Conservation (phyloP, 2,888 invertebrate species). For the Mesochorus sp. region DNA sequence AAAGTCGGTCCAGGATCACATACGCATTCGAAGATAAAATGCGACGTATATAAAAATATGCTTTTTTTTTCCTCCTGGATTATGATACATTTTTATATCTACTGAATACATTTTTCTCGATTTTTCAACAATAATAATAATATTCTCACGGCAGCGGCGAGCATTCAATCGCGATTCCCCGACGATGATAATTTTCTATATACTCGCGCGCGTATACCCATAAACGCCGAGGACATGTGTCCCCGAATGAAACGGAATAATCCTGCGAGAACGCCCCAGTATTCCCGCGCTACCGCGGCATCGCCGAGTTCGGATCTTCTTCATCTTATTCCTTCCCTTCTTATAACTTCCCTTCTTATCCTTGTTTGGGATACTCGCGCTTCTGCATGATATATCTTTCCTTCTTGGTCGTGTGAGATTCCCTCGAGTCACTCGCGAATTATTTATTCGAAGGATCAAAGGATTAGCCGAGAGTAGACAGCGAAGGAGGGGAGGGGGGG, state of each 20-base stretch:
- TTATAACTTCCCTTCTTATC: no score
- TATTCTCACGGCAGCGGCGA: background rate
- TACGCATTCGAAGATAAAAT: no score
- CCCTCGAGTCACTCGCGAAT: slow-evolving; percentile 12
- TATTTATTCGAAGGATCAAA: slow-evolving; percentile 61
- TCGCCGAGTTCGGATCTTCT: background rate
- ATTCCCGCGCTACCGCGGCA: slow-evolving; percentile 6
- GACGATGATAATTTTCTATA: slow-evolving; percentile 58
- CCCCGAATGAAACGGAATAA: slow-evolving; percentile 57
- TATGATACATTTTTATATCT: background rate
- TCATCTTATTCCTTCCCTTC: slow-evolving; percentile 3
- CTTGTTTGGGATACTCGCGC: slow-evolving; percentile 58
- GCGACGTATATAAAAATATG: no score
- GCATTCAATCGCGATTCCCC: slow-evolving; percentile 52
- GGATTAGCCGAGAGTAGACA: no score
- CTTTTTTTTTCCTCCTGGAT: background rate
- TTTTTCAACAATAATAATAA: slow-evolving; percentile 10
- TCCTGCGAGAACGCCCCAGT: slow-evolving; percentile 46
- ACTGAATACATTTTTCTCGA: background rate
- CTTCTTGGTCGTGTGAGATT: no score
- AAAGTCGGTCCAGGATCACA: no score
- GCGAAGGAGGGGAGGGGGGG: no score
- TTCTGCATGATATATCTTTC: slow-evolving; percentile 6
- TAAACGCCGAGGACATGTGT: slow-evolving; percentile 36
- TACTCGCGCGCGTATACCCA: background rate